phyloP scores from a whole-genome alignment of 2,888 invertebrate genomes.

The Empis livida region DNA sequence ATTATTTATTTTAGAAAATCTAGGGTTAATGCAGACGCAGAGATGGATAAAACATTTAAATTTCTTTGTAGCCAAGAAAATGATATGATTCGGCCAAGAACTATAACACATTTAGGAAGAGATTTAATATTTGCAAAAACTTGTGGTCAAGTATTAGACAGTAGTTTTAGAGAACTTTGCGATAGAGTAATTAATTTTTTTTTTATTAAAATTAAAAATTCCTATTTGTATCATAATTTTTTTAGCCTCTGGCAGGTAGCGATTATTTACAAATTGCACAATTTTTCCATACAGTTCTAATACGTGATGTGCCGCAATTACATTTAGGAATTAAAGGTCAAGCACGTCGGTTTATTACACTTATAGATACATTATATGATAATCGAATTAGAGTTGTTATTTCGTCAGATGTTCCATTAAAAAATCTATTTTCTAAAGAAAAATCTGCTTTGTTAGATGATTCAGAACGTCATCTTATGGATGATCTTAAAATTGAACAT shows the following conservation, averaged over 20 bases:
- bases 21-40: constrained; percentile 45
- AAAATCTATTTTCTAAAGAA: constrained; percentile 55
- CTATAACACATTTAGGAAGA: constrained; percentile 76
- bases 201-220: too few relatives aligned
- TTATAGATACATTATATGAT: constrained; percentile 95
- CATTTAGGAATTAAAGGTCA: constrained; percentile 69
- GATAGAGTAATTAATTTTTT: constrained; percentile 50
- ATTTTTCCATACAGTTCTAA: constrained; percentile 89
- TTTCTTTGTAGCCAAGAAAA: constrained; percentile 77
- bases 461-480: constrained; percentile 81
- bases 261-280: constrained; percentile 90
- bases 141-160: constrained; percentile 85
- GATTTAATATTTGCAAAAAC: constrained; percentile 78
- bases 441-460: constrained; percentile 45
- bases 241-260: constrained; percentile 78
- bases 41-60: constrained; percentile 72
- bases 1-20: constrained; percentile 42
- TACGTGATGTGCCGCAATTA: constrained; percentile 77
- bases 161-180: constrained; percentile 81
- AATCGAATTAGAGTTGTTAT: constrained; percentile 78
- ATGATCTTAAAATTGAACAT: constrained; percentile 77
- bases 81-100: constrained; percentile 73
- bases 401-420: constrained; percentile 65
- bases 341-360: constrained; percentile 85
- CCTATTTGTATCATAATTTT: too few relatives aligned